Evolutionary conservation across 2,888 invertebrate genomes (phyloP), one percentile per base, ranked within the genome.

Genomic region (Urechis unicinctus): DNA sequence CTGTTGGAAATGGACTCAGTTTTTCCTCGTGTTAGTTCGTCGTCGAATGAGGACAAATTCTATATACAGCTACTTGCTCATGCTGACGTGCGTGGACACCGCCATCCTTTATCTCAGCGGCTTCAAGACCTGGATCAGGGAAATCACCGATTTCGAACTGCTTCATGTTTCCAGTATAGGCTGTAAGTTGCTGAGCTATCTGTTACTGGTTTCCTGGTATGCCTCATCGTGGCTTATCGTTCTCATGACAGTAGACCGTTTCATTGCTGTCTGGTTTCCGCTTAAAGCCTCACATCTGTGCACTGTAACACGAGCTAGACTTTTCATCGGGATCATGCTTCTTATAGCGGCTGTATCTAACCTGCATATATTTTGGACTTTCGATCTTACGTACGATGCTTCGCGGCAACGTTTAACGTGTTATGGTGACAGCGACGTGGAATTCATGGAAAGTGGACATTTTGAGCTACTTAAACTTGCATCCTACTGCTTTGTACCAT

Each of bases 51-150:
- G 69, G 44, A 68, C 64, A 41, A 72, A 69, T 1, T 70, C 71
- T 21, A 69, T 72, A 1, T 72, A 68, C 55, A 68, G 73, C 58
- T 74, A 73, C 57, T 60, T 74, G 49, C 69, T 71, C 4, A 58
- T 67, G 9, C 59, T 74, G 29, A 70, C 74, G 0, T 58, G 70
- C n/a, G 71, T 70, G 3, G 74, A 74, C 59, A 71, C 70, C 0
- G 48, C 63, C 0, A 69, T 73, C 5, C 61, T 74, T 13, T 68
- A 69, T 56, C 59, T 69, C n/a, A 73, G 71, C 59, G 72, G 68
- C 21, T 66, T 73, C 42, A 71, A 73, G 58, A 71, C 72, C 1
- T 74, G 73, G 72, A 61, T 73, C n/a, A 60, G 69, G 2, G 61
- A 65, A 3, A 58, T 68, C 30, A 66, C 68, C 5, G 68, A 65